phyloP scores from a whole-genome alignment of 2,113 vertebrate species.

The Loxodonta africana region DNA sequence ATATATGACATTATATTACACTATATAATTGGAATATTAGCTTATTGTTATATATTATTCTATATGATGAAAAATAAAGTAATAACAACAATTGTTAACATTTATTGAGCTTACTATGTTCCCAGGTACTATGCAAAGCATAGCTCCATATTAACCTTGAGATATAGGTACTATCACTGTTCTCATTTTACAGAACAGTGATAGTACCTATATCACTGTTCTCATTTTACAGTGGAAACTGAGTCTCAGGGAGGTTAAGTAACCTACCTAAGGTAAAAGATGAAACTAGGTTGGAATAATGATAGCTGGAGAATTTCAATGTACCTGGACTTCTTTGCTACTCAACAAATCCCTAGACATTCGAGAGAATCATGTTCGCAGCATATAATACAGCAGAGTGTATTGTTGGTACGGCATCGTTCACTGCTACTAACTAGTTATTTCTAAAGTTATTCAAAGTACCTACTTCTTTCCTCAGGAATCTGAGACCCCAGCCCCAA shows the following conservation, averaged over 20 bases:
- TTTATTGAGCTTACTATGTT: neutral
- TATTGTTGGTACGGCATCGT: neutral
- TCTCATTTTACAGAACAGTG: neutral
- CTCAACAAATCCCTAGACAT: neutral
- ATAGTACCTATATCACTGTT: neutral
- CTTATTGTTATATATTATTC: neutral
- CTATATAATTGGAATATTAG: neutral
- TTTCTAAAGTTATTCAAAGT: neutral
- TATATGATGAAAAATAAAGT: neutral
- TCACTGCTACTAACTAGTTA: neutral
- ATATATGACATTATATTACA: neutral
- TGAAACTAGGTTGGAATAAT: neutral
- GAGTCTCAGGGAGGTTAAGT: neutral
- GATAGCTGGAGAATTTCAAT: neutral
- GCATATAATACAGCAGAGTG: neutral
- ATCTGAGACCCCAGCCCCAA: neutral
- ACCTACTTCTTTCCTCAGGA: constrained; percentile 58
- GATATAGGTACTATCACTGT: neutral
- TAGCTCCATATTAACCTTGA: neutral
- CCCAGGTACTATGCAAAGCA: neutral
- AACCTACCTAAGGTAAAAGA: neutral
- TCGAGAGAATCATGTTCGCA: neutral
- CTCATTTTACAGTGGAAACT: constrained; percentile 22
- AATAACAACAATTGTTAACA: neutral
- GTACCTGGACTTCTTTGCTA: neutral